These are phyloP conservation scores for Mus spretus DNA, from an alignment of 2,797 vertebrate species.

Conservation along the genomic window DNA sequence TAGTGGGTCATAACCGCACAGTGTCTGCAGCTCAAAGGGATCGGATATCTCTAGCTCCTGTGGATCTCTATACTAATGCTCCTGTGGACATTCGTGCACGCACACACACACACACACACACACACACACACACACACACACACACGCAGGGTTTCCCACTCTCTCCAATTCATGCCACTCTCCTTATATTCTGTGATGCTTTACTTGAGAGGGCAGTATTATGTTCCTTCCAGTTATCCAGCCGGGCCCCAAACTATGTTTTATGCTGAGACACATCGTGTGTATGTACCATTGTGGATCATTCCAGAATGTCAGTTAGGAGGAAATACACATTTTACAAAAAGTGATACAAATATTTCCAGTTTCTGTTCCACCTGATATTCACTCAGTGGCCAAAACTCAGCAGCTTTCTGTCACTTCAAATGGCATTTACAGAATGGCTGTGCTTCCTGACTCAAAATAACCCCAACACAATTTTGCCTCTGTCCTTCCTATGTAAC, in stretches of 20 bases:
- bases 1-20: not conserved
- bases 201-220: not conserved
- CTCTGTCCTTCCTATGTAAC: conserved; percentile 63
- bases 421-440: conserved; percentile 65
- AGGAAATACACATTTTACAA: conserved; percentile 54
- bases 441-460: conserved; percentile 68
- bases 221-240: not conserved
- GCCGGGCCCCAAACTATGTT: not conserved
- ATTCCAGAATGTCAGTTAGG: conserved; percentile 31
- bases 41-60: not conserved
- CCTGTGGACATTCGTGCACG: no score
- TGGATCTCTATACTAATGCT: not conserved
- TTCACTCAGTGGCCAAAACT: conserved; percentile 30
- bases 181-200: conserved; percentile 21
- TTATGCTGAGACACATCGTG: not conserved
- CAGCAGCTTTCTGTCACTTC: conserved; percentile 59
- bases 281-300: not conserved
- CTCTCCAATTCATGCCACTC: conserved; percentile 28
- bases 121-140: no score
- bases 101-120: no score
- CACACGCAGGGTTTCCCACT: not conserved
- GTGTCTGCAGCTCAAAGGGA: not conserved
- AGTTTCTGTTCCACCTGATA: conserved; percentile 34
- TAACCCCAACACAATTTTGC: conserved; percentile 38
- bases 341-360: conserved; percentile 22